These are phyloP conservation scores for Coptodon bakossiorum DNA, from an alignment of 2,113 vertebrate species.

Conservation along the genomic window DNA sequence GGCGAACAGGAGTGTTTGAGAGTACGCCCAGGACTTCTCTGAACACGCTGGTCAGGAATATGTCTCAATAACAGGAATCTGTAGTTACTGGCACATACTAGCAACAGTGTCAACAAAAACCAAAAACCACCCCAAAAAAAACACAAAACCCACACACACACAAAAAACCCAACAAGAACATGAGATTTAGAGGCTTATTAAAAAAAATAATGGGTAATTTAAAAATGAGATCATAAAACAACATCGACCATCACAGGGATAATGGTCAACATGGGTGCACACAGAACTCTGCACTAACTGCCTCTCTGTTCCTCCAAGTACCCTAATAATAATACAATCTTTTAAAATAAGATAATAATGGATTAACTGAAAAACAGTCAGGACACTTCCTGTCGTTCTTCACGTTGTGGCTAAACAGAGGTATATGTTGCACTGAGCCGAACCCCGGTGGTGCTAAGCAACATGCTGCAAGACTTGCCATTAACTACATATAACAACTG, in stretches of 20 bases:
- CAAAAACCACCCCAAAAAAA: not conserved
- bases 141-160: no score
- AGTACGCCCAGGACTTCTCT: not conserved
- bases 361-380: not conserved
- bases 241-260: not conserved
- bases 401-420: not conserved
- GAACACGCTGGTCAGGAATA: not conserved
- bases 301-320: not conserved
- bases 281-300: not conserved
- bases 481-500: not conserved
- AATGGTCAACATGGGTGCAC: not conserved
- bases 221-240: not conserved
- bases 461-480: slow-evolving; percentile 1
- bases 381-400: not conserved
- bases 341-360: not conserved
- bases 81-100: not conserved
- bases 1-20: not conserved
- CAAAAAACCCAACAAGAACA: not conserved
- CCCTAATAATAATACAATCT: not conserved
- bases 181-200: not conserved
- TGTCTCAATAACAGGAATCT: not conserved
- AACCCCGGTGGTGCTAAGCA: slow-evolving; percentile 10
- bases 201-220: not conserved
- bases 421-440: not conserved
- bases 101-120: not conserved